phyloP scores from a whole-genome alignment of 2,113 vertebrate species.

The Cercopithecus mona region DNA sequence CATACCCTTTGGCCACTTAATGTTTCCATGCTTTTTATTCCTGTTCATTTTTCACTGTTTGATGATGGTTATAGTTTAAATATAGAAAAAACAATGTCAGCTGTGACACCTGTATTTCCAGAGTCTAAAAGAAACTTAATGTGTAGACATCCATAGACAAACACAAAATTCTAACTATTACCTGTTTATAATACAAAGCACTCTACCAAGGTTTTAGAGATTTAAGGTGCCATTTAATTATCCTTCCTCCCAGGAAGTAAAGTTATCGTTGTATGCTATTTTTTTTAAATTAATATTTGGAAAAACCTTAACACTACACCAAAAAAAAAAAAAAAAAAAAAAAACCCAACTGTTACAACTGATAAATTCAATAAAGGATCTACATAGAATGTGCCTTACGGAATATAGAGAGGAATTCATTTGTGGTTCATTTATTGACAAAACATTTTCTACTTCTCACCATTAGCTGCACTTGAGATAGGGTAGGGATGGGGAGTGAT shows the following conservation, averaged over 20 bases:
- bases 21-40: slow-evolving; percentile 31
- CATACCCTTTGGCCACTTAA: slow-evolving; percentile 10
- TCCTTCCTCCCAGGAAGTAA: background rate
- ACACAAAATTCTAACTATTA: slow-evolving; percentile 2
- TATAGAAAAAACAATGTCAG: background rate
- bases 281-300: too few species aligned
- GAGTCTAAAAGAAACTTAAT: slow-evolving; percentile 42
- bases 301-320: too few species aligned
- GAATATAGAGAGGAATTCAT: background rate
- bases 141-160: background rate
- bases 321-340: too few species aligned
- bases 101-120: background rate
- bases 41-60: background rate
- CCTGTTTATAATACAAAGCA: background rate
- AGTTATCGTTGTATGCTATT: too few species aligned
- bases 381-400: background rate
- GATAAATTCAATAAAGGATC: background rate
- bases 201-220: background rate
- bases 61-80: slow-evolving; percentile 16
- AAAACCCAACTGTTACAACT: too few species aligned
- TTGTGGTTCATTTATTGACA: background rate
- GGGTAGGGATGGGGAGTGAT: background rate
- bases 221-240: background rate
- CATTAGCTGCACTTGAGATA: background rate
- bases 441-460: background rate